Percentiles rank a stretch among this genome's conserved stretches.
Evolutionary conservation across 2,888 invertebrate species (phyloP).

Genomic region (Glaucopsyche alexis): DNA sequence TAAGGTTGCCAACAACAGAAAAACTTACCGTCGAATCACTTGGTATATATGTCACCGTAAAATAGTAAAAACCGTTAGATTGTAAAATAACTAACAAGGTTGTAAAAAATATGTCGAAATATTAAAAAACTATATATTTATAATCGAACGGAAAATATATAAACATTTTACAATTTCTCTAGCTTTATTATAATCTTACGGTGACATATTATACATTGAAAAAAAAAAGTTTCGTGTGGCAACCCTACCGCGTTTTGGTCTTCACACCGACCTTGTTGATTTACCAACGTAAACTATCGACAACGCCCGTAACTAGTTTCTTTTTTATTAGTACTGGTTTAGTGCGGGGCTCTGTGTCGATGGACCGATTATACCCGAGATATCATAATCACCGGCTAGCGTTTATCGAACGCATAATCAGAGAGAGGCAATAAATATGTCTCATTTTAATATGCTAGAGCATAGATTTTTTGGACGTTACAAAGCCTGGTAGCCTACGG

Average conservation of each 20-base stretch:
- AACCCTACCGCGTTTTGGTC: constrained; percentile 5
- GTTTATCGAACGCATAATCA: constrained; percentile 78
- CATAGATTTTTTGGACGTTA: constrained; percentile 58
- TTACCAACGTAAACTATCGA: constrained; percentile 74
- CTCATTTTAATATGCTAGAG: constrained; percentile 76
- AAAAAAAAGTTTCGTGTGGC: background rate
- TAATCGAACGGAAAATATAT: too few species aligned
- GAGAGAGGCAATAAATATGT: constrained; percentile 76
- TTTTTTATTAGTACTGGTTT: constrained; percentile 79
- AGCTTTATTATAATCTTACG: too few species aligned
- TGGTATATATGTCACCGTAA: too few species aligned
- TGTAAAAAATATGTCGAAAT: background rate
- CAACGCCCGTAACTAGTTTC: constrained; percentile 71
- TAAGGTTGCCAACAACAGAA: background rate
- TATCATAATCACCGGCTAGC: constrained; percentile 79
- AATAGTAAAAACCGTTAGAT: too few species aligned
- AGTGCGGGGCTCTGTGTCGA: constrained; percentile 73
- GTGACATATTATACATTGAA: too few species aligned
- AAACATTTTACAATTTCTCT: too few species aligned
- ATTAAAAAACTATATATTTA: too few species aligned
- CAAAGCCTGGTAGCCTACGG: constrained; percentile 17
- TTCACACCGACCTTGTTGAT: constrained; percentile 69
- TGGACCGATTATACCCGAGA: constrained; percentile 74
- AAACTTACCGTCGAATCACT: background rate
- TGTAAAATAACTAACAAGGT: too few species aligned